Percentiles rank a stretch among this genome's conserved stretches.
Evolutionary conservation across 2,888 invertebrate genomes (phyloP).

Genomic region (Epirrhoe tristata): DNA sequence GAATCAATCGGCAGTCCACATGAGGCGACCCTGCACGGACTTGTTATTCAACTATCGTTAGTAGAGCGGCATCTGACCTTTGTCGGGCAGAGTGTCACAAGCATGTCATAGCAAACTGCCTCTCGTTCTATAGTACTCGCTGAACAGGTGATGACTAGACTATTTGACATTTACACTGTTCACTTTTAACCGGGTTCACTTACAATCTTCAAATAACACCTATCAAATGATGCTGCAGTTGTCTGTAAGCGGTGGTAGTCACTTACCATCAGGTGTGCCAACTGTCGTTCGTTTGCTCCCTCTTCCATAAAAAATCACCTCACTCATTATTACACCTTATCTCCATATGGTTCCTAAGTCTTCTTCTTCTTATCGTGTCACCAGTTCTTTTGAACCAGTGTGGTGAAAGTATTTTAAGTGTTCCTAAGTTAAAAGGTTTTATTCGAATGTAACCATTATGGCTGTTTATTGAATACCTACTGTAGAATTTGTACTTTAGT

Average conservation of each 20-base stretch:
- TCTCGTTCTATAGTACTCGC: slow-evolving; percentile 21
- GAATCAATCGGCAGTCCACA: slow-evolving; percentile 62
- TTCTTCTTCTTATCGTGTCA: no score
- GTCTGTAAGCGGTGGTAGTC: no score
- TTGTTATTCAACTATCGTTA: slow-evolving; percentile 74
- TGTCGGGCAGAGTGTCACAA: slow-evolving; percentile 42
- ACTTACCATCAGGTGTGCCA: no score
- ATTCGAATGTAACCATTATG: no score
- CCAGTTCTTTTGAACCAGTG: no score
- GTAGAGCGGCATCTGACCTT: slow-evolving; percentile 71
- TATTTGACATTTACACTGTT: slow-evolving; percentile 63
- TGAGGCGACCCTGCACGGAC: slow-evolving; percentile 74
- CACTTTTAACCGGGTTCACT: slow-evolving; percentile 42
- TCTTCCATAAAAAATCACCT: no score
- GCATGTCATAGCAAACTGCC: slow-evolving; percentile 14
- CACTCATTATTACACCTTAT: no score
- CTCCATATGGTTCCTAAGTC: no score
- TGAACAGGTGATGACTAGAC: slow-evolving; percentile 34
- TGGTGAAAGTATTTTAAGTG: no score
- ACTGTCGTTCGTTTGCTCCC: no score
- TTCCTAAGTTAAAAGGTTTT: no score
- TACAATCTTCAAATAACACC: slow-evolving; percentile 10
- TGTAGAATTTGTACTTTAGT: neutral
- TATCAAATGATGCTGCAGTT: neutral
- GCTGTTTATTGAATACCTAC: neutral